These are phyloP conservation scores for Aphelinus certus DNA, from an alignment of 1,140 invertebrate species.

Conservation along the genomic window DNA sequence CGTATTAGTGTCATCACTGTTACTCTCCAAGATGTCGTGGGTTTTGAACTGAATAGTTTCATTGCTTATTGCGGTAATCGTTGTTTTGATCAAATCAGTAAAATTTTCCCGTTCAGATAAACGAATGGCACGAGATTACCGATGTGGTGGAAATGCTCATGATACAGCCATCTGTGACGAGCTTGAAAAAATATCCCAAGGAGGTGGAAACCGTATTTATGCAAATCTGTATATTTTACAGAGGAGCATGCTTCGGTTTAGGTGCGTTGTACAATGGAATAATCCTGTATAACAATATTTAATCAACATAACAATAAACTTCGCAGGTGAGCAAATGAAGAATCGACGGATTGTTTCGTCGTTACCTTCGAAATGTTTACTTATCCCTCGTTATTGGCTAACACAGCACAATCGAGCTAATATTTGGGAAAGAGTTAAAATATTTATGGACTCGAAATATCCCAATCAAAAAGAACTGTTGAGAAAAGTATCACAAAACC, in stretches of 20 bases:
- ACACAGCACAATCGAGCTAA: constrained; percentile 70
- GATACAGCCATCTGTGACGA: constrained; percentile 50
- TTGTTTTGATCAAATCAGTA: too few species aligned
- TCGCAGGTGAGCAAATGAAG: constrained; percentile 68
- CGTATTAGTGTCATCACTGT: constrained; percentile 52
- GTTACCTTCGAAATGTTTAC: constrained; percentile 67
- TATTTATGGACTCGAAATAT: constrained; percentile 70
- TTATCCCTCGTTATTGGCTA: constrained; percentile 72
- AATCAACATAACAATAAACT: too few species aligned
- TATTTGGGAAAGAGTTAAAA: constrained; percentile 71
- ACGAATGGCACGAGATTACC: constrained; percentile 57
- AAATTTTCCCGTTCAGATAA: constrained; percentile 42
- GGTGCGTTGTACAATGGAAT: constrained; percentile 41
- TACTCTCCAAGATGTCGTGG: constrained; percentile 55
- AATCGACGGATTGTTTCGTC: constrained; percentile 70
- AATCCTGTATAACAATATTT: not conserved
- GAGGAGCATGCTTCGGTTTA: constrained; percentile 59
- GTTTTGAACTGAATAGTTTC: constrained; percentile 28
- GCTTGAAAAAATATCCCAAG: constrained; percentile 44
- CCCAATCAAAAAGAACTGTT: constrained; percentile 68
- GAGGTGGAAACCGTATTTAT: constrained; percentile 56
- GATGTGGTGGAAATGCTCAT: constrained; percentile 53
- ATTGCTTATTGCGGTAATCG: too few species aligned
- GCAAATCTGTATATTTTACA: constrained; percentile 55
- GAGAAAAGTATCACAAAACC: constrained; percentile 38